A percentile compares a stretch with the other conserved stretches of the same genome.
Evolutionary conservation across 23 tunicate species (phyloP).

Genomic region (Clavelina lepadiformis): DNA sequence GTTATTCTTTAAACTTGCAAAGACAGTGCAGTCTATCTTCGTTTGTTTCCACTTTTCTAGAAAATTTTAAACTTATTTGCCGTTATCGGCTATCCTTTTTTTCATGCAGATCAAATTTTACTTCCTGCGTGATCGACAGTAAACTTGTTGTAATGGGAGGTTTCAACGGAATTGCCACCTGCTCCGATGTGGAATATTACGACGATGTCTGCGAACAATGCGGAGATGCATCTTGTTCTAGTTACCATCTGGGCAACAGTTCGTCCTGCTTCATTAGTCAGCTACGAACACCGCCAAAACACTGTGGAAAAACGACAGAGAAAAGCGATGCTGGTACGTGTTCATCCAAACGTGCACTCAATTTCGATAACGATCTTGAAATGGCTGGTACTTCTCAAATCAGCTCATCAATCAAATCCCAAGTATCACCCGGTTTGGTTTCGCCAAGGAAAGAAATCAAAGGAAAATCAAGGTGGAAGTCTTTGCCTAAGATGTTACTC

Average conservation of each 20-base stretch:
- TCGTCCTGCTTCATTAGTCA: no score
- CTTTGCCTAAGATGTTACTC: conserved; percentile 52
- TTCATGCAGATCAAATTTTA: conserved; percentile 68
- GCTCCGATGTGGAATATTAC: conserved; percentile 65
- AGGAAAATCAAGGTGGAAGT: conserved; percentile 28
- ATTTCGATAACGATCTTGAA: not conserved
- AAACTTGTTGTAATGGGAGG: conserved; percentile 70
- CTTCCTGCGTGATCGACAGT: conserved; percentile 58
- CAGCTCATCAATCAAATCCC: not conserved
- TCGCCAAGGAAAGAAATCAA: not conserved
- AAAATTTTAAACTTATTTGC: no score
- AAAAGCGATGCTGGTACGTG: not conserved
- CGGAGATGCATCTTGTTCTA: not conserved
- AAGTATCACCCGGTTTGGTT: not conserved
- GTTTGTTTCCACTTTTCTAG: no score
- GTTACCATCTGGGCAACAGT: not conserved
- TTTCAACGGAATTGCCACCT: conserved; percentile 64
- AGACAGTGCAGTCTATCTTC: no score
- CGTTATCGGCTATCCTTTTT: no score
- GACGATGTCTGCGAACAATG: conserved; percentile 22
- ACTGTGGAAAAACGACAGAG: not conserved
- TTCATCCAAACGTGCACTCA: not conserved
- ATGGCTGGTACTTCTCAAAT: not conserved
- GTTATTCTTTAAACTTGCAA: no score
- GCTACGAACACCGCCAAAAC: not conserved